Base-by-base conservation (phyloP, 2,888 invertebrate species). In the Polymixis lichenea region DNA sequence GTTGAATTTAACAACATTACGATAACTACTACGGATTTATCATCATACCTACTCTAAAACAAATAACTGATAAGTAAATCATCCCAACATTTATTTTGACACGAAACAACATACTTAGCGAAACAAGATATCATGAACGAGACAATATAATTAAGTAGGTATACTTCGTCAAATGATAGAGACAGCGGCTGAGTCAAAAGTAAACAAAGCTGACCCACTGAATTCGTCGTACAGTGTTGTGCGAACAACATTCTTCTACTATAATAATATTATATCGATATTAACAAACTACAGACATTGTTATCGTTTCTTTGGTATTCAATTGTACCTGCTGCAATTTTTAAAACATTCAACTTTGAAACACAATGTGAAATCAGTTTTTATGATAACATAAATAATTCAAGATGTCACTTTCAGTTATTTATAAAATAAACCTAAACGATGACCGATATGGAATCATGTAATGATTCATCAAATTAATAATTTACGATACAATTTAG, bases 131-230 rank as follows among this genome's bases (percentile, higher is more conserved):
- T 66, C 61, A 19, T 46, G 9, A 0, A 56, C 0, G 17, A 65
- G n/a, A 77, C 28, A 53, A 17, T 15, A 64, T 49, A 25, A 61
- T 68, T 32, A 51, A 53, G 19, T 38, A 38, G 11, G 19, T 60
- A 22, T 1, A 69, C 13, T 49, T 67, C 1, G 32, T 43, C 22
- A 38, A 82, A 70, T 65, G 43, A 65, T 28, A 65, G 2, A 61
- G 19, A 25, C 56, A 82, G 53, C 51, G 32, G 60, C 55, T 32
- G 51, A 72, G 61, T 75, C 58, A 62, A 67, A 69, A 38, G 17
- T 72, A 80, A 72, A 72, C 70, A 83, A 51, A 60, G 51, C 13
- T 72, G 72, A 80, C 80, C 70, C 55, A 51, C n/a, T 56, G 51
- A 72, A 72, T 65, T 69, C 25, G 11, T 38, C 8, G 4, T 22